Conservation (phyloP, 2,888 invertebrate species). For the Adineta ricciae region DNA sequence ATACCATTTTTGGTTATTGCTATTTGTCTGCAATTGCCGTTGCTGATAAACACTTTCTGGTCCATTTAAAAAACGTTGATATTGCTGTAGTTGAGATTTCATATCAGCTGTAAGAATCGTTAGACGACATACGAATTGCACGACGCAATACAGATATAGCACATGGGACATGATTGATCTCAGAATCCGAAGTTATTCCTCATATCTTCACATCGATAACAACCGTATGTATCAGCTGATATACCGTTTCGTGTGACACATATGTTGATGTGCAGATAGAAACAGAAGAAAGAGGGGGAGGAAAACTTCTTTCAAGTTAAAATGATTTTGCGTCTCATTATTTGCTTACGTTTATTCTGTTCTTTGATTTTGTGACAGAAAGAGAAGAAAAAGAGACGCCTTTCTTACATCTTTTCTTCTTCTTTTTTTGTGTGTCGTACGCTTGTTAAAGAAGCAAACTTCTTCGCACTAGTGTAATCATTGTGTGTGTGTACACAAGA, state of each 20-base stretch:
- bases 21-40: not conserved
- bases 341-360: not conserved
- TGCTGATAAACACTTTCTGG: not conserved
- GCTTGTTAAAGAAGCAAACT: not conserved
- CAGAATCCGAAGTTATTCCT: not conserved
- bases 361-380: not conserved
- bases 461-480: not conserved
- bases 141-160: not conserved
- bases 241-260: not conserved
- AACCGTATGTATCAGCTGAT: not conserved
- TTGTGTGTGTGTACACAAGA: no score
- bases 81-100: not conserved
- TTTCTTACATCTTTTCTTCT: not conserved
- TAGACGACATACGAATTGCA: not conserved
- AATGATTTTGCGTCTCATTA: not conserved
- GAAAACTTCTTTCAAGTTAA: not conserved
- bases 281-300: not conserved
- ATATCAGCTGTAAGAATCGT: not conserved
- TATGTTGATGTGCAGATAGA: not conserved
- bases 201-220: not conserved
- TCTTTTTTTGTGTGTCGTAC: not conserved
- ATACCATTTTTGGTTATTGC: not conserved
- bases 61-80: not conserved
- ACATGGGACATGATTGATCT: not conserved
- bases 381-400: not conserved